A percentile compares a stretch with the other conserved stretches of the same genome.
Conservation (phyloP, 2,888 invertebrate species). For the Ochropleura leucogaster region DNA sequence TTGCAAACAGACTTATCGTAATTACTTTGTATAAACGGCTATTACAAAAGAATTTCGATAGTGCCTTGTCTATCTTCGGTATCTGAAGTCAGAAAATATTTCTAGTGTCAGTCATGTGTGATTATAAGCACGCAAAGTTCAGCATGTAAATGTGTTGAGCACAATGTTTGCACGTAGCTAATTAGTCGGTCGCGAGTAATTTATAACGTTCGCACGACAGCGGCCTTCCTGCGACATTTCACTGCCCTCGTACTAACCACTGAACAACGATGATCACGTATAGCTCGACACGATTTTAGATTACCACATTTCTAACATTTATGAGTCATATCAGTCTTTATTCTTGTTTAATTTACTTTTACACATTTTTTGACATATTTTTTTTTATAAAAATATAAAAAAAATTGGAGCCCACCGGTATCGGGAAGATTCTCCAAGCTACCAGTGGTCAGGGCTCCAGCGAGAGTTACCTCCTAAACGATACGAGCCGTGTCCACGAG, state of each 20-base stretch:
- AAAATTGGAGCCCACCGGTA: too few species aligned
- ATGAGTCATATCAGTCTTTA: background rate
- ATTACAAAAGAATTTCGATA: constrained; percentile 55
- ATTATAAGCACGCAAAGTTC: constrained; percentile 43
- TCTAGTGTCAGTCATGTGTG: constrained; percentile 43
- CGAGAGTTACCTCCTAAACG: too few species aligned
- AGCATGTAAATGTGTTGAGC: constrained; percentile 39
- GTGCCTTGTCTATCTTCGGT: constrained; percentile 36
- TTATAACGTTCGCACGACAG: constrained; percentile 44
- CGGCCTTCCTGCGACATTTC: constrained; percentile 65
- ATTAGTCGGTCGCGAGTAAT: constrained; percentile 51
- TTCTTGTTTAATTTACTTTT: too few species aligned
- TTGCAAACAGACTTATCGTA: constrained; percentile 36
- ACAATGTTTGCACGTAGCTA: constrained; percentile 50
- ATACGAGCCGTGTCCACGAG: too few species aligned
- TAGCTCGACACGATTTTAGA: constrained; percentile 42
- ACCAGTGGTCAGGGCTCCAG: too few species aligned
- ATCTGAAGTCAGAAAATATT: constrained; percentile 28
- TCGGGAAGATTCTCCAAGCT: too few species aligned
- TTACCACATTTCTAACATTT: constrained; percentile 7
- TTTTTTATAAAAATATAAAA: too few species aligned
- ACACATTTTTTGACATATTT: too few species aligned
- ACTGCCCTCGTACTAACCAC: constrained; percentile 53
- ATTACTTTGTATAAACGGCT: constrained; percentile 37
- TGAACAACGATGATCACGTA: constrained; percentile 38